phyloP scores from a whole-genome alignment of 2,113 vertebrate species.

The Tychaedon coryphoeus region DNA sequence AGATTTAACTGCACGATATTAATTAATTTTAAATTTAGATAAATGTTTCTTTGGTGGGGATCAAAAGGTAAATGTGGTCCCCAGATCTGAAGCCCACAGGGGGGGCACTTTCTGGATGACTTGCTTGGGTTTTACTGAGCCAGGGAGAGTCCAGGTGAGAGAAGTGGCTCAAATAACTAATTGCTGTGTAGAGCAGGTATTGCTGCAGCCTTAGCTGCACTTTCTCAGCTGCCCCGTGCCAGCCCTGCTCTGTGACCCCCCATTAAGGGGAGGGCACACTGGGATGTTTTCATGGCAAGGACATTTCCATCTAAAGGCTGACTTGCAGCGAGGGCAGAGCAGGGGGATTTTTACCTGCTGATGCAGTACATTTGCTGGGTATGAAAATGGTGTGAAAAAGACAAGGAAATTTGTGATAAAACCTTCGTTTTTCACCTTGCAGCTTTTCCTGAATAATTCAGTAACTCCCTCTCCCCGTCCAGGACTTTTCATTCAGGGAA shows the following conservation, averaged over 20 bases:
- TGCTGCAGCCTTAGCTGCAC: background rate
- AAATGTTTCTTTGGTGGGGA: conserved; percentile 33
- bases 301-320: background rate
- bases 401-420: background rate
- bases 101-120: background rate
- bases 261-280: background rate
- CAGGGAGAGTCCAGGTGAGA: background rate
- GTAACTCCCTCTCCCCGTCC: background rate
- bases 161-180: background rate
- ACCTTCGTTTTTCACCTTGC: background rate
- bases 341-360: background rate
- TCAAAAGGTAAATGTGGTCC: conserved; percentile 18
- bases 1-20: conserved; percentile 48
- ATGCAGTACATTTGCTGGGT: background rate
- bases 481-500: background rate
- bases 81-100: background rate
- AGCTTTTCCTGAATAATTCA: background rate
- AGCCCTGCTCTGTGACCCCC: background rate
- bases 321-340: background rate
- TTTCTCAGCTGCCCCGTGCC: background rate
- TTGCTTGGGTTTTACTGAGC: background rate
- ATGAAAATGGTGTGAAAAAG: background rate
- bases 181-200: background rate
- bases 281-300: background rate
- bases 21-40: conserved; percentile 58